Evolutionary conservation across 2,797 vertebrate species (phyloP), one percentile per base, ranked within the genome.

Genomic region (Falco columbarius): DNA sequence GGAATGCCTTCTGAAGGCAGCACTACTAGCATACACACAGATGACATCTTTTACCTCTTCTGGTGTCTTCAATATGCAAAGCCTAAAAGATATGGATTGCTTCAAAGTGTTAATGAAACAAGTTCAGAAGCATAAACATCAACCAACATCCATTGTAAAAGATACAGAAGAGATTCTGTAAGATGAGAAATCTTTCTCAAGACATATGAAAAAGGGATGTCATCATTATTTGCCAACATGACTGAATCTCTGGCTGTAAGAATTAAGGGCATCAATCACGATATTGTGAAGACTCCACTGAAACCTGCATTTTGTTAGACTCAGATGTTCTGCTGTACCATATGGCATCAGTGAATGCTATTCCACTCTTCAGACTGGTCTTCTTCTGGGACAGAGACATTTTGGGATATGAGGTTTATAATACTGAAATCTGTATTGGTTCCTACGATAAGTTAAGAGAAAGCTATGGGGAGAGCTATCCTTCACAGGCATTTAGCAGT

Each of bases 1-100:
- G 89, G 54, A 94, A 96, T 62, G 79, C 55, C 68, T 88, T 74
- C 51, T 81, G 68, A 96, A 74, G 65, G 80, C 62, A 84, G 80
- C 24, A 4, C 21, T 8, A 87, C 38, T 40, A 84, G 65, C 54
- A 80, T 24, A 92, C 70, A 92, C 38, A 85, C 21, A 93, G 79
- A 73, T 70, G 76, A 86, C 34, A 66, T 40, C 26, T 68, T 86
- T 59, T 51, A 82, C 49, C 51, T 71, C 66, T 92, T 71, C 71
- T 73, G 77, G 58, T 89, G 62, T 32, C 67, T 86, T 72, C 59
- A 83, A 51, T 63, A 81, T 36, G 59, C 2, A 22, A 90, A 80
- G 36, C 34, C n/a, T 61, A 27, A 47, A 89, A 88, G 59, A 49
- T 18, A 80, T 0, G 12, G 52, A 71, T 62, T 81, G 36, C 38